Evolutionary conservation across 2,113 vertebrate species (phyloP), one percentile per base, ranked within the genome.

Genomic region (Hydropotes inermis): DNA sequence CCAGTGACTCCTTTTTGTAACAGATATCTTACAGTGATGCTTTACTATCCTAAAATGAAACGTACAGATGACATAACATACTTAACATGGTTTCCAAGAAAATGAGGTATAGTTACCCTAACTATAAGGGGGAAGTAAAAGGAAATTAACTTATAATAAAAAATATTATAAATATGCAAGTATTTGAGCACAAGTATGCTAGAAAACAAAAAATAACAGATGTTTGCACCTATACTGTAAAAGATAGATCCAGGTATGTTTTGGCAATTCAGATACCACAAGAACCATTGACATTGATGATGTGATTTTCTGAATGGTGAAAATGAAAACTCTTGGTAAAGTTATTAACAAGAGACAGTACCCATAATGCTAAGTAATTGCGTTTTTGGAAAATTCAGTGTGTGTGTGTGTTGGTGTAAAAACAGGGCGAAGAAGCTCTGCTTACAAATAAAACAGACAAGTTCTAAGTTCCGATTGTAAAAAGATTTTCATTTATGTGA

Each of bases 361-460:
- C 54, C 61, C 28, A 33, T 83, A 87, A 55, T 92, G 91, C 85
- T 90, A 9, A 85, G 14, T 94, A 96, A 60, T 92, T 96, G 3
- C 5, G 45, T 95, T 96, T 93, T 60, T 94, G 76, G 30, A 85
- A 88, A 86, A 76, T 58, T 91, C 36, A 83, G 30, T 47, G 9
- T 91, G 16, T 27, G 17, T 60, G 7, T 64, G 16, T 91, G 36
- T 39, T 39, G 10, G 19, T 85, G 25, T 85, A 28, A 16, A 82
- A 52, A 64, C 39, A 93, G 54, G 36, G 13, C 16, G 85, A 47
- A 85, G 14, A 94, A 78, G 11, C n/a, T 70, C 89, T 92, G 82
- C 96, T 97, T 94, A 85, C 21, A 92, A 57, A 45, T 98, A 84
- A 60, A 91, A 95, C 84, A 94, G 54, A 82, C 58, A 30, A 23